Evolutionary conservation across 2,113 vertebrate species (phyloP), one percentile per base, ranked within the genome.

Genomic region (Erpornis zantholeuca): DNA sequence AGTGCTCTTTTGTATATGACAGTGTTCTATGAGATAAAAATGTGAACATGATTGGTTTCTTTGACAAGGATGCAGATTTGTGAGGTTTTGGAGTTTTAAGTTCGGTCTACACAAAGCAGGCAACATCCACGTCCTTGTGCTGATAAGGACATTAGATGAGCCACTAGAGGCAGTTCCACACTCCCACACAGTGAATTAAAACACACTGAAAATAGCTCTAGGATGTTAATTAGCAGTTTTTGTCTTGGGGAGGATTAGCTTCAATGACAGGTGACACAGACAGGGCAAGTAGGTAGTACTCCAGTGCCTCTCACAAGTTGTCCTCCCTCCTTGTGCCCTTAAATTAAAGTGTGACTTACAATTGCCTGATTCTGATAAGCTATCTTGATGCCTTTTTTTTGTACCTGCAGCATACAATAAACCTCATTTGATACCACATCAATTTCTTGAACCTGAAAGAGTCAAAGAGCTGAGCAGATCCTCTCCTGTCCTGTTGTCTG

Each of bases 391-490:
- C 12, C 15, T 42, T 85, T 94, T 88, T 23, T 94, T 97, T 90
- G 88, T 86, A 53, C 40, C 64, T 90, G 36, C 88, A 98, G 97
- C 97, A 4, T 97, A 98, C 89, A 97, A 86, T 76, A 98, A 98
- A 92, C 97, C 97, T 54, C 81, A 94, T 56, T 69, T 94, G 89
- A 91, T 95, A 84, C 69, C 82, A 24, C 94, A 95, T 57, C 97
- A 97, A 47, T 94, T 96, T 61, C 91, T 97, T 71, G 98, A 98
- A 72, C 97, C 97, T 21, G 95, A 97, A 71, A 95, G 97, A 86
- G 86, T 97, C 76, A 98, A 98, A 94, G 97, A 98, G 11, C 88
- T 98, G 91, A 98, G 97, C 92, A 97, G 83, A 97, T 98, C 97
- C 49, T 97, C 96, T 69, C 97, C 97, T 69, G 59, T 97, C 68